These are phyloP conservation scores for Hypomecis punctinalis DNA, from an alignment of 2,888 invertebrate species.

Conservation along the genomic window DNA sequence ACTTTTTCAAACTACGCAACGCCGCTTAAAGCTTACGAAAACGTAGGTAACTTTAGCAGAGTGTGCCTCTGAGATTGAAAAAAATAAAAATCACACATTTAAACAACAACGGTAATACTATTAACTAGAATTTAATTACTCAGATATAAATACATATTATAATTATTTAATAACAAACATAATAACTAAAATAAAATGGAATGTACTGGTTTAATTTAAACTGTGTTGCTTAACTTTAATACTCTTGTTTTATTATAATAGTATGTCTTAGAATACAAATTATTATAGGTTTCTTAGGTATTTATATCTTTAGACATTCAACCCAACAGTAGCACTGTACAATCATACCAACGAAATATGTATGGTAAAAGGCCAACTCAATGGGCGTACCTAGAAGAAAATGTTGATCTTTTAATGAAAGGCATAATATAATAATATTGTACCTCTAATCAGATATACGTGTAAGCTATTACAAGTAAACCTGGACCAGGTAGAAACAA, in stretches of 20 bases:
- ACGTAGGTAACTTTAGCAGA: too few relatives aligned
- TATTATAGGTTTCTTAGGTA: slow-evolving; percentile 41
- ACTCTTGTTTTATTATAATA: slow-evolving; percentile 48
- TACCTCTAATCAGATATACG: too few relatives aligned
- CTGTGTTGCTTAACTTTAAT: slow-evolving; percentile 65
- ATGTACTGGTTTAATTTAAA: slow-evolving; percentile 38
- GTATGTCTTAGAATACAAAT: slow-evolving; percentile 41
- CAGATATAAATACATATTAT: slow-evolving; percentile 2
- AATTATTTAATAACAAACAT: slow-evolving; percentile 5
- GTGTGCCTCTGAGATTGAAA: too few relatives aligned
- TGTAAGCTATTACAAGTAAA: too few relatives aligned
- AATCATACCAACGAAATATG: not conserved
- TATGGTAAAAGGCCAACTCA: too few relatives aligned
- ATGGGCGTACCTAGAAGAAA: too few relatives aligned
- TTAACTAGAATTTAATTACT: slow-evolving; percentile 27
- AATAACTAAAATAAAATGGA: slow-evolving; percentile 35
- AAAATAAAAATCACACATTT: slow-evolving; percentile 42
- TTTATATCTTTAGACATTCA: slow-evolving; percentile 38
- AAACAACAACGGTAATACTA: slow-evolving; percentile 37
- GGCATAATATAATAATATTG: too few relatives aligned
- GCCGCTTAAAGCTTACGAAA: too few relatives aligned
- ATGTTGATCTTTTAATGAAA: too few relatives aligned
- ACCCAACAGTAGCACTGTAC: slow-evolving; percentile 39
- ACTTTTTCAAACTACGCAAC: too few relatives aligned
- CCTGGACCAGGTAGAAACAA: too few relatives aligned